Percentiles rank a stretch among this genome's conserved stretches.
Evolutionary conservation across 2,888 invertebrate species (phyloP).

Genomic region (Caenorhabditis drosophilae): DNA sequence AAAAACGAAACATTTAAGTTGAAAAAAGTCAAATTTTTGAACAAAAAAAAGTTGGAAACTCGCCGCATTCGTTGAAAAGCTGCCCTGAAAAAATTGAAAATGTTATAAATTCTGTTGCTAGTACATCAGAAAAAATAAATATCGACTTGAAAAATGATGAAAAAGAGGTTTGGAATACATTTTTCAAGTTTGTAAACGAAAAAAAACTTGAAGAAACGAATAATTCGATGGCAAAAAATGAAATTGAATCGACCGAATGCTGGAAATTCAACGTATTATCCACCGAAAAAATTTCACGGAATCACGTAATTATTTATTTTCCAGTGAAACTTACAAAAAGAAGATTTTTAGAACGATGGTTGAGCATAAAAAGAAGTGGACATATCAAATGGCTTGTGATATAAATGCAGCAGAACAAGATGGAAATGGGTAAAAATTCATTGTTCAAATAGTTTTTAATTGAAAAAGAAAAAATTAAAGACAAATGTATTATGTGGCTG

Average conservation of each 20-base stretch:
- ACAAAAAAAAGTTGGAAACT: too few relatives aligned
- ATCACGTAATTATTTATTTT: slow-evolving; percentile 8
- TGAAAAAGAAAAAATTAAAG: slow-evolving; percentile 11
- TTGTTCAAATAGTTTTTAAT: not conserved
- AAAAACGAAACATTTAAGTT: too few relatives aligned
- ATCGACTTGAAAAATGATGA: too few relatives aligned
- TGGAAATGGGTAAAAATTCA: slow-evolving; percentile 9
- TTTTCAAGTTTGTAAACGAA: slow-evolving; percentile 1
- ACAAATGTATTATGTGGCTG: slow-evolving; percentile 23
- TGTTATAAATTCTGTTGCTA: too few relatives aligned
- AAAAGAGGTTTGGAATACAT: too few relatives aligned
- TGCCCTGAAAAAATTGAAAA: too few relatives aligned
- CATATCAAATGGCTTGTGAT: slow-evolving; percentile 26
- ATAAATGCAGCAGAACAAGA: slow-evolving; percentile 27
- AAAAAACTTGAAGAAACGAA: not conserved
- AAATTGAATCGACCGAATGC: not conserved
- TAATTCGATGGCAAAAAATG: not conserved
- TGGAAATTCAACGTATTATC: slow-evolving; percentile 19
- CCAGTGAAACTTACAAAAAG: too few relatives aligned
- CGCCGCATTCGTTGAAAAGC: too few relatives aligned
- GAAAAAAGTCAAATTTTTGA: too few relatives aligned
- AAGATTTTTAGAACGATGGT: slow-evolving; percentile 30
- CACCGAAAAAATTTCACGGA: slow-evolving; percentile 15
- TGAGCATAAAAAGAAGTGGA: slow-evolving; percentile 27
- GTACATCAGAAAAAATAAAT: too few relatives aligned